Conservation (phyloP, 2,113 vertebrate genomes). For the Oreocharis arfaki region DNA sequence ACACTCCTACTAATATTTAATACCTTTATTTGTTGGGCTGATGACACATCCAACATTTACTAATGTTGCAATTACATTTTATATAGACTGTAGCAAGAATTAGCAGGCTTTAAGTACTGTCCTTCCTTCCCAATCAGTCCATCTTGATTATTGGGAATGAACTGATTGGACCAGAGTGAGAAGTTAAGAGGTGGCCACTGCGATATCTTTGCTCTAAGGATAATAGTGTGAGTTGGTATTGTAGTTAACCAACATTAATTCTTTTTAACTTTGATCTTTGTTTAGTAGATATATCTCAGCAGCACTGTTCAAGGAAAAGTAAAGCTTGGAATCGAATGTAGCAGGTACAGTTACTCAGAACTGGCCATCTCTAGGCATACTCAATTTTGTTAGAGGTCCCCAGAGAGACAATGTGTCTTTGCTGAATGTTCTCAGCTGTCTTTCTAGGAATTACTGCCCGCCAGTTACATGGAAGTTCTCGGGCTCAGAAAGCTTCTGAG, state of each 20-base stretch:
- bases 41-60: not conserved
- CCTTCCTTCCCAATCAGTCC: not conserved
- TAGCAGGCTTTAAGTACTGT: not conserved
- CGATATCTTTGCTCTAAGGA: not conserved
- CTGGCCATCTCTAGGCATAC: not conserved
- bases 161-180: not conserved
- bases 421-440: not conserved
- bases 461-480: not conserved
- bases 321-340: not conserved
- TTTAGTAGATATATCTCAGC: not conserved
- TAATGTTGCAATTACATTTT: not conserved
- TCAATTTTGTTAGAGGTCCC: not conserved
- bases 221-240: not conserved
- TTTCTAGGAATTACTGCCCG: not conserved
- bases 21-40: not conserved
- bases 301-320: not conserved
- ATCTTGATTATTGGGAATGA: not conserved
- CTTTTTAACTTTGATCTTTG: not conserved
- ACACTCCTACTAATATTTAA: not conserved
- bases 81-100: not conserved
- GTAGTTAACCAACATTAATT: not conserved
- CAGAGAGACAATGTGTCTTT: not conserved
- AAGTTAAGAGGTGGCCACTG: not conserved
- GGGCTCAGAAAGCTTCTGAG: not conserved
- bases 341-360: not conserved